Evolutionary conservation across 2,797 vertebrate genomes (phyloP).

Genomic region (Acrossocheilus fasciatus): DNA sequence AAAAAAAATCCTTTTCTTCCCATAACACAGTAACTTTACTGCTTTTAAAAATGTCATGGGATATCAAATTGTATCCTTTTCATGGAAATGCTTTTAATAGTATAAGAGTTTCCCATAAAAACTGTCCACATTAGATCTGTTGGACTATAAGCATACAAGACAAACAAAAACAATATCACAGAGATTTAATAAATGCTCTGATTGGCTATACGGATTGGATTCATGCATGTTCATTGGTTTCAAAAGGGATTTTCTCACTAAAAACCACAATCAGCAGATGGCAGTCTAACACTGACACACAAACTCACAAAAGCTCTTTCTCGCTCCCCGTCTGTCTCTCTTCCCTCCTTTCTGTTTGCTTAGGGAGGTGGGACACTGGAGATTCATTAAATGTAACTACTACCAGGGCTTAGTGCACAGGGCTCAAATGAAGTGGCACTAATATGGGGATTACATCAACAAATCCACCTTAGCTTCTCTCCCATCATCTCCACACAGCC

Average conservation of each 20-base stretch:
- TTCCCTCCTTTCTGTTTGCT: constrained; percentile 33
- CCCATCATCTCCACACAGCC: constrained; percentile 62
- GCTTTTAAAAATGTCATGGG: neutral
- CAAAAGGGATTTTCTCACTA: neutral
- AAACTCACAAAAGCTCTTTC: constrained; percentile 2
- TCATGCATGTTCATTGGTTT: neutral
- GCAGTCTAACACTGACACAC: constrained; percentile 60
- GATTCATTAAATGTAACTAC: constrained; percentile 82
- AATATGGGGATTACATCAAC: constrained; percentile 84
- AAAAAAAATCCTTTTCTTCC: neutral
- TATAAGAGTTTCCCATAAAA: neutral
- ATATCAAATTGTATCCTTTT: neutral
- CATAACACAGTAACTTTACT: neutral
- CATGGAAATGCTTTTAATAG: neutral
- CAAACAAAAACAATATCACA: neutral
- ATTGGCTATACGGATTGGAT: neutral
- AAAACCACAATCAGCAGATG: constrained; percentile 58
- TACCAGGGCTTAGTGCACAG: constrained; percentile 81
- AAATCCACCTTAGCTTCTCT: constrained; percentile 80
- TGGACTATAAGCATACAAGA: neutral
- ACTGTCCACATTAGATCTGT: neutral
- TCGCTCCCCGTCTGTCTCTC: constrained; percentile 18
- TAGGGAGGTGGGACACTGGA: constrained; percentile 73
- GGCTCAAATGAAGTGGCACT: constrained; percentile 84
- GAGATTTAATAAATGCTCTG: neutral